These are phyloP conservation scores for Gisinianus flammeolus DNA, from an alignment of 2,888 invertebrate species.

Conservation along the genomic window DNA sequence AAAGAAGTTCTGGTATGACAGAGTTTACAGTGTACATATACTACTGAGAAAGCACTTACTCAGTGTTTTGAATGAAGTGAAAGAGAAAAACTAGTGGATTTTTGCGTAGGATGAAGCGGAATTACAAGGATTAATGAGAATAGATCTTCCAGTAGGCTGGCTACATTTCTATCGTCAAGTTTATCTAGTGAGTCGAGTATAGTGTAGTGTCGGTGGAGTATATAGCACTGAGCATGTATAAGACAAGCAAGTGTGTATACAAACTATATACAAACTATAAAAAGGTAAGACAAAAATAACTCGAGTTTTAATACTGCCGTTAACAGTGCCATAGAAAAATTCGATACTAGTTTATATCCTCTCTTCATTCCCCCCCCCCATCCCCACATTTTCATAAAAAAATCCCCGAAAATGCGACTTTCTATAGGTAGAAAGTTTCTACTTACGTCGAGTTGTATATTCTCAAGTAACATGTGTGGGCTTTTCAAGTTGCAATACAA, in stretches of 20 bases:
- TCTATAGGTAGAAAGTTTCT: too few species aligned
- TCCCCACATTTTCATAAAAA: too few species aligned
- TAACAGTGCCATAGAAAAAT: constrained; percentile 14
- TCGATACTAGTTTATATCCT: constrained; percentile 1
- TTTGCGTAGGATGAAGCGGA: constrained; percentile 40
- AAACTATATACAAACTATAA: constrained; percentile 15
- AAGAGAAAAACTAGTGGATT: constrained; percentile 21
- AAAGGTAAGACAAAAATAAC: constrained; percentile 39
- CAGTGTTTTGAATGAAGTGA: constrained; percentile 1
- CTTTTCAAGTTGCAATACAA: too few species aligned
- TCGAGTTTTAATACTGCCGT: constrained; percentile 15
- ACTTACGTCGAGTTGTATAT: too few species aligned
- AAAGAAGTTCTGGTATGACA: neutral
- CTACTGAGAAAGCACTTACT: too few species aligned
- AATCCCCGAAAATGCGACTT: too few species aligned
- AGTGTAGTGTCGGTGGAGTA: neutral
- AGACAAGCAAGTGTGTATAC: constrained; percentile 20
- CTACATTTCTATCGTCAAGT: constrained; percentile 25
- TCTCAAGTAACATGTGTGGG: too few species aligned
- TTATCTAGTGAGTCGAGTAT: constrained; percentile 11
- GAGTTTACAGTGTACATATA: neutral
- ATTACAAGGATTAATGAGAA: constrained; percentile 45
- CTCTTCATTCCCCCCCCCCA: neutral
- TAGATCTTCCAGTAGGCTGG: constrained; percentile 38
- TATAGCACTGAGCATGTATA: neutral